Base-by-base conservation (phyloP, 2,888 invertebrate species). In the Lordiphosa andalusiaca region DNA sequence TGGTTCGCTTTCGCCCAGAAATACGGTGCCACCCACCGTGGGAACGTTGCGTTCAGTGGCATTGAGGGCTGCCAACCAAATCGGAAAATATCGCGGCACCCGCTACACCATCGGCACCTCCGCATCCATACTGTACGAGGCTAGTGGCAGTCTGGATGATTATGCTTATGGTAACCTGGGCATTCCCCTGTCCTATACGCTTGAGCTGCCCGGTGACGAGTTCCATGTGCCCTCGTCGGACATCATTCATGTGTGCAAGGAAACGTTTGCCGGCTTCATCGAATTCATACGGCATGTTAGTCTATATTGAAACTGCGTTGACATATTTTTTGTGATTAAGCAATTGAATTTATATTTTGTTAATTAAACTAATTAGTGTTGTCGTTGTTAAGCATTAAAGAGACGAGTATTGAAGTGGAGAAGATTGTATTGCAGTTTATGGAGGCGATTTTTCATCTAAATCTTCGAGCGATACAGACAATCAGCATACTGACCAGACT, bases 61-160 rank as follows among this genome's bases (percentile, higher is more conserved):
- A 6, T 42, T 67, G 65, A 78, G 88, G 50, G 89, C 89, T 54
- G 88, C 88, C 65, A 85, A 78, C 58, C 88, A 89, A 78, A 89
- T 89, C 64, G 87, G 85, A 62, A 88, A 84, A 74, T 89, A 89
- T 69, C 48, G 84, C 87, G 64, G 88, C 89, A 69, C 89, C 2
- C 76, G 73, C 9, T 93, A 93, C 63, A 83, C 88, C 1, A 91
- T 92, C 44, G 93, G 93, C 3, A 92, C 91, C 2, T 90, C 90
- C 0, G 84, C 90, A 1, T 90, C 91, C 10, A 84, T 93, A 5
- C 89, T 90, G 68, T 93, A 93, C 67, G 88, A 90, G 12, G 92
- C 92, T 33, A 87, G 89, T 40, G 94, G 94, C 36, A 92, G 92
- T 36, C 90, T 93, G 67, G 93, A 93, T 78, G 94, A 94, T 77